Conservation (phyloP, 2,797 vertebrate genomes). For the Nyctalus aviator region DNA sequence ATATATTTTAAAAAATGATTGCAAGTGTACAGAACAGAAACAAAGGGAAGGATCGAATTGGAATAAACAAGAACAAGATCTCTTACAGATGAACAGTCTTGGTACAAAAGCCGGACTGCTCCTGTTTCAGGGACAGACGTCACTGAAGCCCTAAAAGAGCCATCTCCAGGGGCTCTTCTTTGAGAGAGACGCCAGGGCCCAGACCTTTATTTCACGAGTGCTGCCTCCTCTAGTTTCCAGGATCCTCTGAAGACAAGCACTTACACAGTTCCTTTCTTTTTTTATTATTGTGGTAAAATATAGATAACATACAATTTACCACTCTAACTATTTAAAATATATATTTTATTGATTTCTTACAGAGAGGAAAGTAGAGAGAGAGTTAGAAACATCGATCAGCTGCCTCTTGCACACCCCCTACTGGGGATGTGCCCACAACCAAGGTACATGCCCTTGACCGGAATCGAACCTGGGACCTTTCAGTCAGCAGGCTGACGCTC, state of each 20-base stretch:
- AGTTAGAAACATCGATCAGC: too few species aligned
- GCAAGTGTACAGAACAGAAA: neutral
- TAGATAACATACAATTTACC: neutral
- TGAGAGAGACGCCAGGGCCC: neutral
- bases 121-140: slow-evolving; percentile 23
- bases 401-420: too few species aligned
- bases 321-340: neutral
- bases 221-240: neutral
- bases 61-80: neutral
- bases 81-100: neutral
- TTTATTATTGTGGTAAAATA: neutral
- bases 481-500: too few species aligned
- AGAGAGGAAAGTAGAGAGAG: too few species aligned
- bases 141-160: neutral
- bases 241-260: neutral
- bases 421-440: too few species aligned
- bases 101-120: neutral
- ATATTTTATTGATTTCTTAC: neutral
- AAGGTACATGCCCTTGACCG: too few species aligned
- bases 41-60: neutral
- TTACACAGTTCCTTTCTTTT: neutral
- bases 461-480: too few species aligned
- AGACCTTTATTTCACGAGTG: neutral
- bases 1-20: neutral
- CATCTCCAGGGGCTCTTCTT: neutral